Evolutionary conservation across 2,888 invertebrate genomes (phyloP).

Genomic region (Lepidocyrtoides sp.): DNA sequence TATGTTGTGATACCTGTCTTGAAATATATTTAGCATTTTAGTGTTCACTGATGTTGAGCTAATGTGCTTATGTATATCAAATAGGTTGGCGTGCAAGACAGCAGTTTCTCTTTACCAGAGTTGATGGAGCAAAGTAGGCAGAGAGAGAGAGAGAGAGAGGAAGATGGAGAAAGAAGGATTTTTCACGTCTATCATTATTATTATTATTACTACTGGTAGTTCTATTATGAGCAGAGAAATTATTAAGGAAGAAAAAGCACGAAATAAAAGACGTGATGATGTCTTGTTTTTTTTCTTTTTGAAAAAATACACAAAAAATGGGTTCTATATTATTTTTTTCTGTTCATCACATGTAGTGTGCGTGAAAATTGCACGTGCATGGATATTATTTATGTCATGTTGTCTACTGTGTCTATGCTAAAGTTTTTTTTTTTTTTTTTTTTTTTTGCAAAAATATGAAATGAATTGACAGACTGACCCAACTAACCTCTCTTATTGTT

Average conservation of each 20-base stretch:
- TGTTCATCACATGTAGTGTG: no score
- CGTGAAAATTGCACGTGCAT: no score
- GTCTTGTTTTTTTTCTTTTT: conserved; percentile 51
- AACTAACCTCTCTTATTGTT: no score
- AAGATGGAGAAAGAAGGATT: conserved; percentile 30
- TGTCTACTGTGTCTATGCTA: no score
- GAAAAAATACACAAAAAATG: no score
- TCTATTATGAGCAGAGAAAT: conserved; percentile 38
- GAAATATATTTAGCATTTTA: not conserved
- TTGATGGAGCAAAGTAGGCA: conserved; percentile 58
- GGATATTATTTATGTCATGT: no score
- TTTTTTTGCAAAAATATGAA: no score
- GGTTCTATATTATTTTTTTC: no score
- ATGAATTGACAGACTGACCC: no score
- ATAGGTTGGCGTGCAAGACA: conserved; percentile 63
- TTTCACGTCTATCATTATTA: conserved; percentile 51
- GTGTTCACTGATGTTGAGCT: not conserved
- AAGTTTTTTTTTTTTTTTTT: no score
- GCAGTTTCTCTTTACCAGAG: conserved; percentile 67
- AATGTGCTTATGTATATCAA: conserved; percentile 19
- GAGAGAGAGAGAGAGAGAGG: no score
- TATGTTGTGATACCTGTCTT: not conserved
- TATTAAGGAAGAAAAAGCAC: conserved; percentile 56
- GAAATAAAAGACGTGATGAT: conserved; percentile 58
- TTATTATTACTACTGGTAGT: not conserved